phyloP scores from a whole-genome alignment of 1,140 invertebrate genomes.

The Saccostrea glomerata region DNA sequence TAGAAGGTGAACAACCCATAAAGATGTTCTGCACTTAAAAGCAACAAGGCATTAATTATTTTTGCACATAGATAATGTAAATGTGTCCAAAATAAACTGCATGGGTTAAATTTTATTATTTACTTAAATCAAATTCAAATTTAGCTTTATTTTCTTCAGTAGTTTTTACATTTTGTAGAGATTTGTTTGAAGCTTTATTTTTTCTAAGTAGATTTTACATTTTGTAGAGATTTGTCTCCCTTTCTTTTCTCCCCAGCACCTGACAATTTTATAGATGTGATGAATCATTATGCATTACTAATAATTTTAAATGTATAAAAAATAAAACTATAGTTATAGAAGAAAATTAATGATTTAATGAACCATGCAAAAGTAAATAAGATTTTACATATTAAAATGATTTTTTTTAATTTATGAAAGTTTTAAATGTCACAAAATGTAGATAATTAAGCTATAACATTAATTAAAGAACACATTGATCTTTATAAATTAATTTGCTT shows the following conservation, averaged over 20 bases:
- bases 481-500: constrained; percentile 11
- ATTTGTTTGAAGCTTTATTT: not conserved
- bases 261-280: not conserved
- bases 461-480: not conserved
- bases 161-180: not conserved
- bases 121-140: no score
- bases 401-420: not conserved
- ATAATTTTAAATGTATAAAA: not conserved
- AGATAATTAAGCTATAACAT: not conserved
- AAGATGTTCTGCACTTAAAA: not conserved
- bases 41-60: not conserved
- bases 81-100: no score
- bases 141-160: not conserved
- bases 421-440: not conserved
- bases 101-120: no score
- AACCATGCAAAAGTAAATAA: not conserved
- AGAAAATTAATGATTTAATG: not conserved
- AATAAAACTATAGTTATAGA: not conserved
- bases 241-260: not conserved
- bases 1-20: not conserved
- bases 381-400: not conserved
- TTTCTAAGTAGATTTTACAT: not conserved
- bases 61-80: not conserved
- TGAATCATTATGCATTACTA: not conserved
- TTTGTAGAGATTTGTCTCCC: not conserved